Conservation (phyloP, 1,140 invertebrate genomes). For the Maniola jurtina region DNA sequence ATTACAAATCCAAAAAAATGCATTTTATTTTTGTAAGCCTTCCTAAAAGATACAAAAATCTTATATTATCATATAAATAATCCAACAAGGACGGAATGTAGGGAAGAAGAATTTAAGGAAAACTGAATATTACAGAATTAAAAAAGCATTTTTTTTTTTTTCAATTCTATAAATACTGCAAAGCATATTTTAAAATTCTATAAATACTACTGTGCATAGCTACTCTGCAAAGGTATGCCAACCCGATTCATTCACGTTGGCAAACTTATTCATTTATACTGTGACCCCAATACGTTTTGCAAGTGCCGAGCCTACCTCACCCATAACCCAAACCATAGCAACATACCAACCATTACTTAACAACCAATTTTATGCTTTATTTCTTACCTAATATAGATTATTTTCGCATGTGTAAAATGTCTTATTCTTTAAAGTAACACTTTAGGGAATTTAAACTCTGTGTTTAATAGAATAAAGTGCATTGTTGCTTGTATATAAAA, state of each 20-base stretch:
- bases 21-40: too few relatives aligned
- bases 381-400: not conserved
- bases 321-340: not conserved
- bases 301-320: constrained; percentile 38
- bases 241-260: constrained; percentile 43
- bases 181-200: not conserved
- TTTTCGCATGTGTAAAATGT: not conserved
- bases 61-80: too few relatives aligned
- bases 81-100: too few relatives aligned
- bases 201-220: not conserved
- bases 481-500: not conserved
- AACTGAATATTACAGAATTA: too few relatives aligned
- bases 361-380: constrained; percentile 24
- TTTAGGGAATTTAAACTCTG: not conserved
- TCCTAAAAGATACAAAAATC: too few relatives aligned
- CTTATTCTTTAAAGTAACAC: not conserved
- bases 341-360: not conserved
- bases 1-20: too few relatives aligned
- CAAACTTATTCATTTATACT: constrained; percentile 44
- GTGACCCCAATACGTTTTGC: constrained; percentile 53
- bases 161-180: too few relatives aligned
- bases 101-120: too few relatives aligned
- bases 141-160: too few relatives aligned
- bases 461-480: not conserved
- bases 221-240: constrained; percentile 29